A percentile compares a stretch with the other conserved stretches of the same genome.
Evolutionary conservation across 1,140 invertebrate species (phyloP).

Genomic region (Cecropterus lyciades): DNA sequence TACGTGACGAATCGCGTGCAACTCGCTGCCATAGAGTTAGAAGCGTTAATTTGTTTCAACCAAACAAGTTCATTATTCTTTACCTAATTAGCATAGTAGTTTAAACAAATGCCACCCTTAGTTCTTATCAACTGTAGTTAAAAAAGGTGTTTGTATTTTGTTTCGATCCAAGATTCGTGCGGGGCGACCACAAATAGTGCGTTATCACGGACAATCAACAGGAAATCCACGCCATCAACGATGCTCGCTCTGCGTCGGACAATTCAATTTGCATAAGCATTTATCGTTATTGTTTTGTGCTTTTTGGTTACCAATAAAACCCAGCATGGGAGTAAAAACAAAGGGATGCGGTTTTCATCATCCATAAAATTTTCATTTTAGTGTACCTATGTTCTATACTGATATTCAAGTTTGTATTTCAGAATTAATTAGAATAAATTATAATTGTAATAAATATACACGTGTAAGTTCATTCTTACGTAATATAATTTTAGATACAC

Average conservation of each 20-base stretch:
- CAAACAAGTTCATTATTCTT: background rate
- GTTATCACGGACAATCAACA: slow-evolving; percentile 62
- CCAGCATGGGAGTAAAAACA: slow-evolving; percentile 1
- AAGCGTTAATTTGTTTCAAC: background rate
- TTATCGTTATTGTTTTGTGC: slow-evolving; percentile 51
- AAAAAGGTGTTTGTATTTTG: slow-evolving; percentile 24
- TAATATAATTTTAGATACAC: no score
- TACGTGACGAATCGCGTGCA: no score
- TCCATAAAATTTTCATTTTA: slow-evolving; percentile 10
- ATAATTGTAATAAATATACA: no score
- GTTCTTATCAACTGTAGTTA: slow-evolving; percentile 6
- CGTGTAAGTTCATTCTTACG: no score
- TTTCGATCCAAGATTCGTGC: slow-evolving; percentile 48
- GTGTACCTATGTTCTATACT: background rate
- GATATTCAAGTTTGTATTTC: no score
- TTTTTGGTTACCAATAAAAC: slow-evolving; percentile 25
- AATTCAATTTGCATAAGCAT: slow-evolving; percentile 64
- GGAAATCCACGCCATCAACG: slow-evolving; percentile 44
- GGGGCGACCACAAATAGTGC: slow-evolving; percentile 54
- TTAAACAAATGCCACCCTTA: background rate
- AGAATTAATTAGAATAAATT: no score
- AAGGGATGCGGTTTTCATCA: background rate
- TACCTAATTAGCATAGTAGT: background rate
- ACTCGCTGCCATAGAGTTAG: background rate
- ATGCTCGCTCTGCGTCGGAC: slow-evolving; percentile 47